A percentile compares a stretch with the other conserved stretches of the same genome.
Conservation (phyloP, 2,888 invertebrate species). For the Leptopilina drosophilae region DNA sequence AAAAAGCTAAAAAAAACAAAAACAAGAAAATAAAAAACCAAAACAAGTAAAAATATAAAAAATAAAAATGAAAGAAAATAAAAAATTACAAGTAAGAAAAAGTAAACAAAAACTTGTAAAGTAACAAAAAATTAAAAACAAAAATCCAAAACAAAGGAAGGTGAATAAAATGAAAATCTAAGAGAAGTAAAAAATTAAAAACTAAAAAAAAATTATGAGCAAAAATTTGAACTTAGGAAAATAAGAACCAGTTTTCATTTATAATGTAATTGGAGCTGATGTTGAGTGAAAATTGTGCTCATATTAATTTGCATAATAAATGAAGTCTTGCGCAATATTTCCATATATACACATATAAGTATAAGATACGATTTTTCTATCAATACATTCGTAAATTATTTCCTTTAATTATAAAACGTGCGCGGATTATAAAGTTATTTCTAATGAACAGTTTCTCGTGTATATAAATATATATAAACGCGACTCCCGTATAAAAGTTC, state of each 20-base stretch:
- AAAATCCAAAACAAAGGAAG: no score
- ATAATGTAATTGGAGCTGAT: constrained; percentile 34
- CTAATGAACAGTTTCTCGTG: constrained; percentile 20
- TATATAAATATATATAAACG: not conserved
- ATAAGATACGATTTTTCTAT: constrained; percentile 8
- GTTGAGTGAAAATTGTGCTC: constrained; percentile 33
- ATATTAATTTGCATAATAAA: constrained; percentile 40
- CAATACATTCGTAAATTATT: constrained; percentile 17
- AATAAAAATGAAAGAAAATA: no score
- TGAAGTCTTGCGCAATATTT: constrained; percentile 18
- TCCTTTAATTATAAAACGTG: constrained; percentile 21
- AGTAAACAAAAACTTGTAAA: no score
- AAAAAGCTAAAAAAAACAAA: no score
- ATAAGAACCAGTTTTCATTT: constrained; percentile 18
- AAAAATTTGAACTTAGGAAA: not conserved
- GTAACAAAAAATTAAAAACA: no score
- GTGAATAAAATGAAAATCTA: no score
- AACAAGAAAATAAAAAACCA: no score
- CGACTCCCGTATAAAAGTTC: constrained; percentile 24
- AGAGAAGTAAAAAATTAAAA: no score
- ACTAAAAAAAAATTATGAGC: no score
- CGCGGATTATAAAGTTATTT: constrained; percentile 30
- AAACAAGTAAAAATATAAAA: no score
- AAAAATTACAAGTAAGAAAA: no score
- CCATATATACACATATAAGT: not conserved